Conservation (phyloP, 2,113 vertebrate species). For the Vulpes lagopus region DNA sequence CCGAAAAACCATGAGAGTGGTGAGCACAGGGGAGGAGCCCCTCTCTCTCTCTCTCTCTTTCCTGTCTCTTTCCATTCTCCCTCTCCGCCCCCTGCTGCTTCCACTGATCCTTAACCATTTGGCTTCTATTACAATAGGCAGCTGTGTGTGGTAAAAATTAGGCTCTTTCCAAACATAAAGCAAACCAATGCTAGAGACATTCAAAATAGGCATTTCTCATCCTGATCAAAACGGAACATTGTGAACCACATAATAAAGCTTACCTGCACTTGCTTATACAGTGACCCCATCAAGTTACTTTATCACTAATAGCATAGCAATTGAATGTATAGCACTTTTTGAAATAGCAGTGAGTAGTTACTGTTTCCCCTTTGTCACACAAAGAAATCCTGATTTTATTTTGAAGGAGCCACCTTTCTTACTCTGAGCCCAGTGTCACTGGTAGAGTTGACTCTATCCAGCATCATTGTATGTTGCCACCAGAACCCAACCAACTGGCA, state of each 20-base stretch:
- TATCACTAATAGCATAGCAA: neutral
- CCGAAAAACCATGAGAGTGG: neutral
- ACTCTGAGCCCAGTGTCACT: neutral
- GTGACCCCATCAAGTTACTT: neutral
- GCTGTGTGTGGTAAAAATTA: neutral
- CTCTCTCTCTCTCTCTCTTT: neutral
- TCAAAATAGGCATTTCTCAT: neutral
- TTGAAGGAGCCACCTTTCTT: neutral
- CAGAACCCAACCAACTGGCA: neutral
- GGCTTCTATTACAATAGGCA: neutral
- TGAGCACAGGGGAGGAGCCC: neutral
- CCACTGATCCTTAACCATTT: neutral
- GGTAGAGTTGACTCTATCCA: neutral
- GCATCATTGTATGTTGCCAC: neutral
- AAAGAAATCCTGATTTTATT: neutral
- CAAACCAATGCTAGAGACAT: neutral
- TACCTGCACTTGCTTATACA: neutral
- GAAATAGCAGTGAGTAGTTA: neutral
- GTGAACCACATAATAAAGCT: neutral
- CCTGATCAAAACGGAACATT: neutral
- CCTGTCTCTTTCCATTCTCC: neutral
- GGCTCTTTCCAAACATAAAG: neutral
- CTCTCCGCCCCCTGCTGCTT: fast-evolving
- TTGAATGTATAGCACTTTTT: neutral
- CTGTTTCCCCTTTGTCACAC: neutral